These are phyloP conservation scores for Thymelicus acteon DNA, from an alignment of 2,888 invertebrate genomes.

Conservation along the genomic window DNA sequence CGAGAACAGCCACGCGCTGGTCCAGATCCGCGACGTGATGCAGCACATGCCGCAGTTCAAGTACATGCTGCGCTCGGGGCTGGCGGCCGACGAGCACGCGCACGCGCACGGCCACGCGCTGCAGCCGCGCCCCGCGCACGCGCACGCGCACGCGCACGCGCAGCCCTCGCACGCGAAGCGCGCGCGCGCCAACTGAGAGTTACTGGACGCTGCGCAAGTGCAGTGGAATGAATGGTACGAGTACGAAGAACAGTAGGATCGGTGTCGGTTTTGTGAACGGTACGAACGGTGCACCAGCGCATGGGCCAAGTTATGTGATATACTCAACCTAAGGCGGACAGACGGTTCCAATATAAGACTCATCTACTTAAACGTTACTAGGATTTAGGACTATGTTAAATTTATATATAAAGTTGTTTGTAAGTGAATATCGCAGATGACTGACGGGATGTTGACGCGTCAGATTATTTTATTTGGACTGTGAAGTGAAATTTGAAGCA, in stretches of 20 bases:
- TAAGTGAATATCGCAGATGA: neutral
- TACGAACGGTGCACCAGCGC: conserved; percentile 12
- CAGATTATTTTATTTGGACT: neutral
- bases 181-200: conserved; percentile 68
- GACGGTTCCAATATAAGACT: neutral
- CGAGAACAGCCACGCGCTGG: conserved; percentile 90
- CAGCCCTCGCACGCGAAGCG: conserved; percentile 56
- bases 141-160: conserved; percentile 48
- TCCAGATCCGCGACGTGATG: conserved; percentile 93
- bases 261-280: conserved; percentile 7
- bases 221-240: neutral
- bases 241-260: neutral
- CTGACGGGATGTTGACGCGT: neutral
- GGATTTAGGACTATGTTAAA: neutral
- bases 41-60: conserved; percentile 94
- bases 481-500: neutral
- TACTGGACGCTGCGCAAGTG: neutral
- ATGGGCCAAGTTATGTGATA: conserved; percentile 19
- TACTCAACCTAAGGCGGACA: neutral
- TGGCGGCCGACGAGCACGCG: conserved; percentile 59
- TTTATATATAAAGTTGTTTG: neutral
- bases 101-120: conserved; percentile 48
- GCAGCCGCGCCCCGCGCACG: conserved; percentile 49
- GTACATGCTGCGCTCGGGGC: conserved; percentile 89
- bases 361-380: neutral